Conservation (phyloP, 2,113 vertebrate species). For the Cygnus atratus region DNA sequence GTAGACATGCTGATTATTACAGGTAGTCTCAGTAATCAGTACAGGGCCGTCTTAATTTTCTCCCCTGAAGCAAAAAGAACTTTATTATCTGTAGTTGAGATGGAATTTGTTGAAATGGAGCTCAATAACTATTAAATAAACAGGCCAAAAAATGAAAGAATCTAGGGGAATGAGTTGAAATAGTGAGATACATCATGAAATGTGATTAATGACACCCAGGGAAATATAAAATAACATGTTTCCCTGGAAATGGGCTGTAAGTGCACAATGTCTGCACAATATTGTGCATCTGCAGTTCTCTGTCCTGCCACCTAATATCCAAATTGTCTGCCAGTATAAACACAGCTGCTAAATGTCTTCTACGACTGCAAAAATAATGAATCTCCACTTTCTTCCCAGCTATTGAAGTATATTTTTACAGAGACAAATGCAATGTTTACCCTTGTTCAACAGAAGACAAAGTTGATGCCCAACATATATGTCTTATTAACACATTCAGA, state of each 20-base stretch:
- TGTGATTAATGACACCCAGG: conserved; percentile 76
- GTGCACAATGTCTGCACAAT: conserved; percentile 72
- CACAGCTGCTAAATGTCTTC: conserved; percentile 84
- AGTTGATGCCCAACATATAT: background rate
- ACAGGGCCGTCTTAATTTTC: background rate
- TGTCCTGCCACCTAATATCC: conserved; percentile 79
- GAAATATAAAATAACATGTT: conserved; percentile 75
- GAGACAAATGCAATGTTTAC: conserved; percentile 45
- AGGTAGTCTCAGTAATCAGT: conserved; percentile 24
- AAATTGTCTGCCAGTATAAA: conserved; percentile 79
- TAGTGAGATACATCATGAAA: conserved; percentile 63
- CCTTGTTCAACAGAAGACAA: conserved; percentile 11
- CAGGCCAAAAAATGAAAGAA: conserved; percentile 59
- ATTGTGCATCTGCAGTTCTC: conserved; percentile 74
- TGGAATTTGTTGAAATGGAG: conserved; percentile 54
- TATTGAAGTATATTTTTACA: conserved; percentile 62
- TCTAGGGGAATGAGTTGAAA: conserved; percentile 60
- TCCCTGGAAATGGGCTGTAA: conserved; percentile 65
- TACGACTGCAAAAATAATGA: conserved; percentile 75
- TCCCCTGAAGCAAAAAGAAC: conserved; percentile 13
- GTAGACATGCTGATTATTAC: background rate
- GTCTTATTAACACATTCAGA: conserved; percentile 10
- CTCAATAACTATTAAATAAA: conserved; percentile 56
- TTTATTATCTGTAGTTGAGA: conserved; percentile 5
- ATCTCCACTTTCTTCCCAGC: conserved; percentile 66